Evolutionary conservation across 1,140 invertebrate species (phyloP), one percentile per base, ranked within the genome.

Genomic region (Muscidifurax raptorellus): DNA sequence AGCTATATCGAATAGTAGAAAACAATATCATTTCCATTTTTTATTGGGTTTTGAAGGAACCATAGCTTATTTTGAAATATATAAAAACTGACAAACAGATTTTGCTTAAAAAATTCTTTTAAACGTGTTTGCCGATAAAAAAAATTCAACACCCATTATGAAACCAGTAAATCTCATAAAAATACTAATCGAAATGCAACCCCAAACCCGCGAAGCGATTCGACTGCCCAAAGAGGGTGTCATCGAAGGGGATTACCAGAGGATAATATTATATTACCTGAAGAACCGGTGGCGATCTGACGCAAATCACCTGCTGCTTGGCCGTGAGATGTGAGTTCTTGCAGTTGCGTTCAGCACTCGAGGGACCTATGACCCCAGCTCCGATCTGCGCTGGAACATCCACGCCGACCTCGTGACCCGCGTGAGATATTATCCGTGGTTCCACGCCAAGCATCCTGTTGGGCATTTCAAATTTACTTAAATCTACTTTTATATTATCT

Each of bases 281-380:
- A 28, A 93, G 88, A 80, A 93, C 90, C 79, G 90, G 90, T 27
- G 92, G 92, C 79, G 92, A 92, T 88, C 90, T 90, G 79, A 90
- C 88, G 87, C 92, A 93, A 86, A 93, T 93, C 44, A 88, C 87
- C 87, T 93, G 92, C 86, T 93, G 92, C 87, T 93, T 93, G 71
- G 87, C 83, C 36, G 92, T 92, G 78, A 93, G 90, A 87, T 93
- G 91, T 75, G 87, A 86, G 88, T 89, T 93, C 86, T 93, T 93
- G 87, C 92, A 92, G 88, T 90, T 91, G 86, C 89, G 91, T 87
- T 93, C 92, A 80, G 92, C 92, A 82, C 91, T 93, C 66, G 91
- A 90, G 75, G 92, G 92, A n/a, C 92, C 91, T 88, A 93, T 91
- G 85, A 93, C 89, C 86, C 90, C 91, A 71, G 89, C 88, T 32